Base-by-base conservation (phyloP, 30 jellyfish, hydroid and myxozoan genomes). In the Rhopilema esculentum region DNA sequence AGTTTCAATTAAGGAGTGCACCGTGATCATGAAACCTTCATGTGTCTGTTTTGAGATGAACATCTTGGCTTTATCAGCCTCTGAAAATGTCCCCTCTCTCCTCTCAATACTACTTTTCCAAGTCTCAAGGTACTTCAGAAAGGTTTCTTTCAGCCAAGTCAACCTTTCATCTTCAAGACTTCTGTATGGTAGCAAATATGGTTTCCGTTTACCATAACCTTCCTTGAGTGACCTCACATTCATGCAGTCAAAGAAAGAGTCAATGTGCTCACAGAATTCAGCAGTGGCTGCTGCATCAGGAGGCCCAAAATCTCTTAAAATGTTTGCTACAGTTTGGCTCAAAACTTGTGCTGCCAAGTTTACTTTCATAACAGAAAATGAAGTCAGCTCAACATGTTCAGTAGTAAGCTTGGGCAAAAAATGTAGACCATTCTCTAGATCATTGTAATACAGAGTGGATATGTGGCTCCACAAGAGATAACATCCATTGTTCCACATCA, bases 191-290 rank as follows among this genome's bases (percentile, higher is more conserved):
- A 33, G 51, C 96, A 87, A 72, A 79, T 40, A 78, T 63, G 85
- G 80, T 77, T 87, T 87, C n/a, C 87, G 62, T 64, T 77, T 87
- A 25, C 76, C 25, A 50, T 25, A 20, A 30, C 49, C 49, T 48
- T 87, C 91, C 32, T 69, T 48, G 0, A 85, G 40, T 48, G 52
- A 65, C 25, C 96, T 49, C 7, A 87, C 96, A 87, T 87, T 87
- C 40, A 78, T 18, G 79, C 91, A 87, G 91, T 87, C 96, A 77
- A 78, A 87, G 76, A 87, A 87, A 25, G 49, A 33, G 57, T 87
- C 96, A 84, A 87, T 77, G 80, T 69, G 79, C 69, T 19, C 57
- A 62, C 96, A 87, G 53, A 77, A 87, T 8, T 40, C 30, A 31
- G 89, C 91, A 67, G 96, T 87, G 27, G 69, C 96, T 21, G 67